Base-by-base conservation (phyloP, 2,888 invertebrate species). In the Mechanitis mazaeus region DNA sequence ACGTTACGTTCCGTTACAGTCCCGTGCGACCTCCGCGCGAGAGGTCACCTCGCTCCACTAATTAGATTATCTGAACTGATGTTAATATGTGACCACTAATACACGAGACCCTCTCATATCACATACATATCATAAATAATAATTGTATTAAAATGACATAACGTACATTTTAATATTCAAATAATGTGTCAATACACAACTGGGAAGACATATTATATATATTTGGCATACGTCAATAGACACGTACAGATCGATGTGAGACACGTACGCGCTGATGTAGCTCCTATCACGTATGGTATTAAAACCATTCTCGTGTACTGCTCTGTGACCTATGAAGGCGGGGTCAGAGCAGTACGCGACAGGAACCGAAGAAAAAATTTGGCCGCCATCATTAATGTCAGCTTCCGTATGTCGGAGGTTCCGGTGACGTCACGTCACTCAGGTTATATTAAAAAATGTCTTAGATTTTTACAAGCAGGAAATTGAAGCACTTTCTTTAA, bases 331-430 rank as follows among this genome's bases (percentile, higher is more conserved):
- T 82, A 84, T 74, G 83, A 84, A 81, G 73, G 62, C 69, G 73
- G 78, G 80, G 79, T 79, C 77, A 78, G 78, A 77, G 78, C 81
- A 81, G 83, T 84, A 80, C 77, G 77, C 76, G 67, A 72, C 80
- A 79, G 79, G 74, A 76, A 71, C 75, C 79, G 69, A 81, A 63
- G 69, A 71, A 72, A 73, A 73, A 76, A 71, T 73, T 60, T 56
- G 58, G 57, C 58, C 53, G 60, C 56, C 71, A 76, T 76, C 73
- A 79, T 75, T 77, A 76, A 77, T 76, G 74, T 75, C 59, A 56
- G 67, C 61, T 68, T 65, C 55, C 63, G 35, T 35, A 42, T 42
- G 42, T 42, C 9, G 59, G 59, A 55, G 50, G 59, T 47, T 57
- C 28, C n/a, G n/a, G 20, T 20, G 20, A 20, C 20, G 20, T 20